Evolutionary conservation across 2,888 invertebrate species (phyloP), one percentile per base, ranked within the genome.

Genomic region (Campoplex nolae): DNA sequence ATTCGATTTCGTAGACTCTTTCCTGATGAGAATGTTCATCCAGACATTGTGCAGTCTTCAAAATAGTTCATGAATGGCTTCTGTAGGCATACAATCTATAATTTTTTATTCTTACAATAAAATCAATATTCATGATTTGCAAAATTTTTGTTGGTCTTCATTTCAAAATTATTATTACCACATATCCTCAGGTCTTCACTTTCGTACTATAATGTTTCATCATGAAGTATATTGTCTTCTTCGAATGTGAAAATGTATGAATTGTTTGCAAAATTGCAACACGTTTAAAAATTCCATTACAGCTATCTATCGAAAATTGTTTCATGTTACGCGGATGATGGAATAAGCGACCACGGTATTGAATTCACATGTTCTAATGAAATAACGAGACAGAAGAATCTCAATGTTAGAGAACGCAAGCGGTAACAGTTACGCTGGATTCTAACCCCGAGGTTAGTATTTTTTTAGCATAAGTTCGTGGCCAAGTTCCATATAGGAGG

Each of bases 401-500:
- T 65, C 32, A 35, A 65, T 51, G 45, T 67, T 32, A 16, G 65
- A 35, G 38, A 23, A 68, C 9, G 45, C 42, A 83, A 81, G 28
- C 28, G 45, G 11, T 28, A 54, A 81, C 56, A 65, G 74, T 42
- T 13, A 16, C 2, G 42, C 70, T 16, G 23, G 48, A 75, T 82
- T 16, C 9, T 38, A 73, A 65, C 35, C 42, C 42, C 42, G 71
- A 28, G 77, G 42, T 78, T 77, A 65, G 32, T 18, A 35, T 73
- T 83, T 42, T 28, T 62, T 73, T 77, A 65, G 73, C 71, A 70
- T 77, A 83, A 65, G 54, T 54, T 83, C 54, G 62, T 83, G 28
- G 62, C n/a, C 32, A 51, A 42, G 45, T 67, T n/a, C 54, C 23
- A 16, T 68, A 54, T 13, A 74, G 73, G 51, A 65, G 74, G 74